Evolutionary conservation across 2,797 vertebrate species (phyloP), one percentile per base, ranked within the genome.

Genomic region (Denticeps clupeoides): DNA sequence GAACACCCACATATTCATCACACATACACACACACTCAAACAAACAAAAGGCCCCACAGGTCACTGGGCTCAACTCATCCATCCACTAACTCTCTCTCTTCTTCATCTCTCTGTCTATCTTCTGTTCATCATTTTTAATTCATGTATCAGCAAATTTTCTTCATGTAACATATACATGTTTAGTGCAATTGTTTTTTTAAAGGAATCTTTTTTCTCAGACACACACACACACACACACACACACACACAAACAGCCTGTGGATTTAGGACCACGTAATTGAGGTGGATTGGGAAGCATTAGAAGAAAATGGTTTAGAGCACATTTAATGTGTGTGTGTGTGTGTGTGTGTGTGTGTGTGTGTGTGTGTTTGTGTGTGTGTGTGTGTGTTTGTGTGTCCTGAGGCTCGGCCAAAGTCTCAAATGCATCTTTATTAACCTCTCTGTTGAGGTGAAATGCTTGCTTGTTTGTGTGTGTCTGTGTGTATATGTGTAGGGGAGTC

Each of bases 381-480:
- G 31, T 13, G 31, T 32, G 31, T 15, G 31, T 32, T 28, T 31
- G 28, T 31, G 28, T 31, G 3, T 31, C n/a, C n/a, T n/a, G n/a
- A n/a, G n/a, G n/a, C n/a, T 73, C 69, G 74, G 74, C 73, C 70
- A 72, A 70, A 61, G 55, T 63, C 76, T 71, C 62, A 75, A 81
- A 79, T 81, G n/a, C 72, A 81, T 76, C 67, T 75, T 74, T 70
- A 79, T 81, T 81, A 79, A 76, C 58, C 41, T 70, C 65, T 65
- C 63, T 69, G 74, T 69, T 60, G 49, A 76, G 40, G 62, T 71
- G 73, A 80, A 78, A 73, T 46, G 57, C 51, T 59, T 68, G 63
- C 73, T 73, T 71, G 68, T 73, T 67, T 66, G 68, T 64, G 62
- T 63, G 67, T 56, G 68, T n/a, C n/a, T n/a, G n/a, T n/a, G n/a